Evolutionary conservation across 2,113 vertebrate species (phyloP).

Genomic region (Zosterops hypoxanthus): DNA sequence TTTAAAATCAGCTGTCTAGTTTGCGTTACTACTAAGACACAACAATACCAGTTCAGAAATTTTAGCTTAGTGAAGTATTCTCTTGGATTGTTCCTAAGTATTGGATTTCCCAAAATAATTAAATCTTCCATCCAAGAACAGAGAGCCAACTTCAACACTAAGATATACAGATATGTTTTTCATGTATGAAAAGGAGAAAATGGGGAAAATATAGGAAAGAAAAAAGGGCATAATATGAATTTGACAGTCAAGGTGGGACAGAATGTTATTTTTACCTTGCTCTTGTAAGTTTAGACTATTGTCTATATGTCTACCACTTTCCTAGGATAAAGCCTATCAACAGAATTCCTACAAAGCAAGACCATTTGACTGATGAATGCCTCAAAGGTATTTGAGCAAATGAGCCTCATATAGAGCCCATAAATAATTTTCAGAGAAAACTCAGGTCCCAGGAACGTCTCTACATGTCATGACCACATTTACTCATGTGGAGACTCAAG

Average conservation of each 20-base stretch:
- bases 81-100: background rate
- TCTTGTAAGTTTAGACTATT: background rate
- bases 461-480: background rate
- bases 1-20: background rate
- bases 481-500: background rate
- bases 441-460: background rate
- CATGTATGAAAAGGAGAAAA: background rate
- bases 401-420: background rate
- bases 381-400: background rate
- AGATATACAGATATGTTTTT: background rate
- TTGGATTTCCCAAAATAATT: background rate
- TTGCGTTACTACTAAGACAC: background rate
- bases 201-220: background rate
- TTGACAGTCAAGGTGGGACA: background rate
- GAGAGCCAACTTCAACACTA: background rate
- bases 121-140: background rate
- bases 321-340: background rate
- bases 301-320: background rate
- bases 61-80: background rate
- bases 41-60: background rate
- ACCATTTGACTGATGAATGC: background rate
- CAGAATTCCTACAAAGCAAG: background rate
- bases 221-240: background rate
- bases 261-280: background rate
- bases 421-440: background rate